Base-by-base conservation (phyloP, 2,113 vertebrate species). In the Hassar affinis region DNA sequence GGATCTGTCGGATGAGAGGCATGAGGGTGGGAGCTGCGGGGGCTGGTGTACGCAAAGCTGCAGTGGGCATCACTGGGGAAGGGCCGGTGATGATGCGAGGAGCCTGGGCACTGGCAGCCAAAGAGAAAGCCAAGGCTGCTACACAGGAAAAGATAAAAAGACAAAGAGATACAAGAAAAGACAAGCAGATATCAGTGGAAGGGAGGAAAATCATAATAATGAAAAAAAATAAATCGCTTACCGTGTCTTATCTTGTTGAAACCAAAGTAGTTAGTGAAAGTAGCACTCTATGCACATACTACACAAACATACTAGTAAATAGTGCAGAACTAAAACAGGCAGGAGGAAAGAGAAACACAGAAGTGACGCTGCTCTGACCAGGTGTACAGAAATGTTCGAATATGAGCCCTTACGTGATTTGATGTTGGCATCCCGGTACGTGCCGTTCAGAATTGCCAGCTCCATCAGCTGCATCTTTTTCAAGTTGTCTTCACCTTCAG, bases 401-500 rank as follows among this genome's bases (percentile, higher is more conserved):
- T 89, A 85, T 86, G 91, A 88, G 86, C 90, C 86, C 97, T 99
- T 99, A 99, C 98, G 95, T 94, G 96, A 98, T 96, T 99, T 99
- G 92, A 99, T 95, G 95, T 98, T 99, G 95, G 97, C 97, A 82
- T 99, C 98, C 94, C 98, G 95, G 95, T 99, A 99, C 81, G 98
- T 99, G 93, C 98, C 98, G 35, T 99, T 99, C 90, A 99, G 95
- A 91, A 99, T 99, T 84, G 98, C 98, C 83, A 99, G 95, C 92
- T 99, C 98, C 98, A 99, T 99, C 94, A 99, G 92, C 92, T 99
- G 98, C 97, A 99, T 98, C 93, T 99, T 99, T 93, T 99, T 99
- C 95, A 99, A 95, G 93, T 97, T 99, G 95, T 99, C 98, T 92
- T 99, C 98, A 84, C 98, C 98, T 92, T 99, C 98, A 45, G 97